Conservation (phyloP, 2,797 vertebrate genomes). For the Potorous gilbertii region DNA sequence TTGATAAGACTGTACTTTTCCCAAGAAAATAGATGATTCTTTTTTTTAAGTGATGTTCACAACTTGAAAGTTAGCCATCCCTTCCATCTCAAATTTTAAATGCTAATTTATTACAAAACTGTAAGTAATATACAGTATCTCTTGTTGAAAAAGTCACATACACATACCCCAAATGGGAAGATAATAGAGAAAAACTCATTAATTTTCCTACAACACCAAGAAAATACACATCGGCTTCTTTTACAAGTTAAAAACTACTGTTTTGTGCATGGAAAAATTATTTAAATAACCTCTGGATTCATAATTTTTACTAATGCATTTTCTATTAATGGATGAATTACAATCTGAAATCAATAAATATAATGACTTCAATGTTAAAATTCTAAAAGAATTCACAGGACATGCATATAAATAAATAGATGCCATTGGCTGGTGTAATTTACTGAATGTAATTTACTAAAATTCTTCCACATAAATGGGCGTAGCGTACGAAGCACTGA, state of each 20-base stretch:
- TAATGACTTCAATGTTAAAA: conserved; percentile 16
- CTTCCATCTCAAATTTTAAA: neutral
- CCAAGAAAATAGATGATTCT: conserved; percentile 18
- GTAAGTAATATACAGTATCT: conserved; percentile 46
- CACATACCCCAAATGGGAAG: conserved; percentile 5
- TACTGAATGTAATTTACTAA: conserved; percentile 46
- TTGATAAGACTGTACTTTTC: conserved; percentile 30
- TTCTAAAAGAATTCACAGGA: conserved; percentile 20
- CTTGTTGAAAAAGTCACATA: conserved; percentile 45
- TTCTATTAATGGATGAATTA: conserved; percentile 33
- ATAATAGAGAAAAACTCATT: conserved; percentile 25
- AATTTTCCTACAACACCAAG: neutral
- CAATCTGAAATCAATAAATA: conserved; percentile 20
- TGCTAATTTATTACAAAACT: conserved; percentile 25
- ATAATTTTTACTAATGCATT: conserved; percentile 15
- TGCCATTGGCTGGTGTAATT: neutral
- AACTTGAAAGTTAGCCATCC: conserved; percentile 47
- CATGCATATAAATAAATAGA: conserved; percentile 31
- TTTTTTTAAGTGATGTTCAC: conserved; percentile 32
- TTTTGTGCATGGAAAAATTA: neutral
- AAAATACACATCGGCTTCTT: neutral
- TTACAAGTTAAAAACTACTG: conserved; percentile 8
- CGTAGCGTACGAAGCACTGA: neutral
- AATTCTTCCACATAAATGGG: conserved; percentile 12
- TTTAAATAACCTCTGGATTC: conserved; percentile 34